Conservation (phyloP, 2,113 vertebrate species). For the Aplodontia rufa region DNA sequence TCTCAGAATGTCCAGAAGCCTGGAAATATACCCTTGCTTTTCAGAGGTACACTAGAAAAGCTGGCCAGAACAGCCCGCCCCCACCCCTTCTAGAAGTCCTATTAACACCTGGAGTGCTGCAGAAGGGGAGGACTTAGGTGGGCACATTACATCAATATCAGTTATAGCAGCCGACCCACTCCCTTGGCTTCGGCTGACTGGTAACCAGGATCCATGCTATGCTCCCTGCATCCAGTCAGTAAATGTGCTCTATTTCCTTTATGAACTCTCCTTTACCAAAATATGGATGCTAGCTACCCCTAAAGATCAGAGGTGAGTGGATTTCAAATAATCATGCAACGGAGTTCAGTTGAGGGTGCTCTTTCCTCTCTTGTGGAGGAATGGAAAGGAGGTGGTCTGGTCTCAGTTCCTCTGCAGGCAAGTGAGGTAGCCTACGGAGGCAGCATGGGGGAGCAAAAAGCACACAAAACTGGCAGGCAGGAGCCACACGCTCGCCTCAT, state of each 20-base stretch:
- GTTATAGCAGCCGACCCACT: not conserved
- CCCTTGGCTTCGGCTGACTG: not conserved
- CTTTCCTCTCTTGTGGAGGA: not conserved
- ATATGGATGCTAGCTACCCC: not conserved
- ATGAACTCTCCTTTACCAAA: constrained; percentile 20
- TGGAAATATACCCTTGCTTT: not conserved
- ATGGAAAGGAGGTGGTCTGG: not conserved
- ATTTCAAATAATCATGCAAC: not conserved
- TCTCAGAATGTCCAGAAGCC: not conserved
- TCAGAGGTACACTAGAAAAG: not conserved
- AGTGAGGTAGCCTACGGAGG: not conserved
- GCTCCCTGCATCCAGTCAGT: not conserved
- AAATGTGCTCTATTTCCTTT: not conserved
- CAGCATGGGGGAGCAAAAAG: not conserved
- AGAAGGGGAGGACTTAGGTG: not conserved
- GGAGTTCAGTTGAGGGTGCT: not conserved
- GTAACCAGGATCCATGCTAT: not conserved
- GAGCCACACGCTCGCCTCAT: not conserved
- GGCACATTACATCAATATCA: not conserved
- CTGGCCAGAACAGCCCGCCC: not conserved
- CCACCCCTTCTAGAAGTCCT: not conserved
- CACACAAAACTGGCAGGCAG: not conserved
- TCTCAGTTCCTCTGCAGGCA: not conserved
- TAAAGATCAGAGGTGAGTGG: not conserved
- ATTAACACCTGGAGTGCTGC: not conserved